Percentiles rank a stretch among this genome's conserved stretches.
phyloP scores from a whole-genome alignment of 2,888 invertebrate genomes.

The Drosophila peninsularis region DNA sequence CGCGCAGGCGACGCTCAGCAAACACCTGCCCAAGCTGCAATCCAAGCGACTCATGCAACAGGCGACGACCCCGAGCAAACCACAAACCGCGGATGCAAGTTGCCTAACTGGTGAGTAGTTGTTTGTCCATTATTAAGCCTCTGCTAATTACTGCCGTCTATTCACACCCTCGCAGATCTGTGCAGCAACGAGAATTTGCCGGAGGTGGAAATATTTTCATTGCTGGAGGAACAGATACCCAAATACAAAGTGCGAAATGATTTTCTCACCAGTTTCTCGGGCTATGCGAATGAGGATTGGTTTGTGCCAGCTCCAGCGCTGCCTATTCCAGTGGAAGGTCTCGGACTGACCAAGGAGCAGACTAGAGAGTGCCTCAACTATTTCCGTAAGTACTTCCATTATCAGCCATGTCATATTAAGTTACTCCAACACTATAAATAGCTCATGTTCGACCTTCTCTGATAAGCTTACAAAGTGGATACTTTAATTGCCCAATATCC shows the following conservation, averaged over 20 bases:
- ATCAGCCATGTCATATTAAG: not conserved
- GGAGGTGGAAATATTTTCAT: slow-evolving; percentile 97
- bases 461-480: slow-evolving; percentile 9
- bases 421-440: slow-evolving; percentile 13
- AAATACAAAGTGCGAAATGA: slow-evolving; percentile 97
- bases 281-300: slow-evolving; percentile 91
- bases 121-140: slow-evolving; percentile 2
- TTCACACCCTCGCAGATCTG: slow-evolving; percentile 88
- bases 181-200: slow-evolving; percentile 96
- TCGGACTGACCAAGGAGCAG: slow-evolving; percentile 95
- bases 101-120: slow-evolving; percentile 83
- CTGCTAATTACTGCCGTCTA: slow-evolving; percentile 11
- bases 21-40: slow-evolving; percentile 84
- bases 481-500: slow-evolving; percentile 1
- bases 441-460: slow-evolving; percentile 2
- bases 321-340: slow-evolving; percentile 89
- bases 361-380: slow-evolving; percentile 98
- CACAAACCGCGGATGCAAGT: slow-evolving; percentile 82
- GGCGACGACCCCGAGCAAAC: slow-evolving; percentile 38
- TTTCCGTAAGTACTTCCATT: slow-evolving; percentile 92
- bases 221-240: slow-evolving; percentile 97
- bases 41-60: slow-evolving; percentile 81
- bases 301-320: slow-evolving; percentile 95
- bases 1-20: slow-evolving; percentile 84
- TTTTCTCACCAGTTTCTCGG: slow-evolving; percentile 95